Base-by-base conservation (phyloP, 2,888 invertebrate species). In the Tineola bisselliella region DNA sequence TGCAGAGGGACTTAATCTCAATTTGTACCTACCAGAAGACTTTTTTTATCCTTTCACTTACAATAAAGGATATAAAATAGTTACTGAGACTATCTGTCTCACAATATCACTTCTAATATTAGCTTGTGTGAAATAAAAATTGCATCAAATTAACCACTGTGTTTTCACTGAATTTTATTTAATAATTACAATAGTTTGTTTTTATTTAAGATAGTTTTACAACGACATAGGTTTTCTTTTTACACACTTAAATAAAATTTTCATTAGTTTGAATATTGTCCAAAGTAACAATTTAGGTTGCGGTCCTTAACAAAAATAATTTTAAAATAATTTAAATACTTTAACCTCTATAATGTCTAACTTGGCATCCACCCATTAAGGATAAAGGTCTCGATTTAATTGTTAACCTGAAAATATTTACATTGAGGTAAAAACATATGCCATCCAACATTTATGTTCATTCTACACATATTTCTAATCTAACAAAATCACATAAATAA, bases 31-130 rank as follows among this genome's bases (percentile, higher is more conserved):
- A 61, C 93, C 93, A 1, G 87, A 88, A 65, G 91, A 93, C 73
- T 93, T 93, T 73, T 93, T 93, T 74, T 92, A 92, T 70, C 93
- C 93, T 0, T 91, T 91, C 66, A 75, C 88, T 61, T 75, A 76
- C 33, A 83, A 74, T 65, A 68, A 8, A 3, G 52, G 15, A 6
- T 43, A 17, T 31, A 38, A 19, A 44, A 13, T 44, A 13, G 8
- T 10, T 25, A 6, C 44, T 1, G 33, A 25, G 25, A 8, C 18
- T 13, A 17, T 11, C 2, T 13, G 10, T 10, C 25, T 57, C 8
- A 13, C 19, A 18, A 57, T 57, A 19, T 38, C 10, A n/a, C 8
- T 57, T 13, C 19, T 48, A 48, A 13, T 48, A 15, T 18, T 17
- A 15, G 12, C 3, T 3, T 48, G 48, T 48, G 15, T 48, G 48